Evolutionary conservation across 2,888 invertebrate genomes (phyloP).

Genomic region (Orthonevra nobilis): DNA sequence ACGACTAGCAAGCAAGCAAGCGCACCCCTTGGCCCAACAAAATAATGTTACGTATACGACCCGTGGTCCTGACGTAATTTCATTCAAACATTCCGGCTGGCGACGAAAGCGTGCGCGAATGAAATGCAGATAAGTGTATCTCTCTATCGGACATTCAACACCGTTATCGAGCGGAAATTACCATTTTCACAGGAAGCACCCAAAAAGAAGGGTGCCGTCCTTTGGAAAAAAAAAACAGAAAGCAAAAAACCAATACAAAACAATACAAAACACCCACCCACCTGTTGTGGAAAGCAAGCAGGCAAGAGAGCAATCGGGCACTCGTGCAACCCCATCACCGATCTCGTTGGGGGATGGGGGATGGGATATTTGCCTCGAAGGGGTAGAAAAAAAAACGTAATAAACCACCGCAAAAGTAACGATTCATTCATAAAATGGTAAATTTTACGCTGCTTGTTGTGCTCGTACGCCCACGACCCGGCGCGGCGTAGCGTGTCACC

Average conservation of each 20-base stretch:
- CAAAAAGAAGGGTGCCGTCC: neutral
- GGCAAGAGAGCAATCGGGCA: no score
- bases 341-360: no score
- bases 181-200: slow-evolving; percentile 28
- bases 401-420: no score
- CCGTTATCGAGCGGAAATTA: slow-evolving; percentile 9
- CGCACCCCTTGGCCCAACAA: neutral
- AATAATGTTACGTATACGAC: slow-evolving; percentile 36
- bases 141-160: neutral
- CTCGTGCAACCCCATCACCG: neutral
- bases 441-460: slow-evolving; percentile 53
- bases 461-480: neutral
- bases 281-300: slow-evolving; percentile 43
- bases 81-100: slow-evolving; percentile 34
- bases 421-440: slow-evolving; percentile 62
- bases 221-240: no score
- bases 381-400: no score
- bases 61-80: slow-evolving; percentile 53
- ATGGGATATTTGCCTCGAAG: neutral
- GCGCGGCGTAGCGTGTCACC: no score
- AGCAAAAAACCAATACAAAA: slow-evolving; percentile 5
- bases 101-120: neutral
- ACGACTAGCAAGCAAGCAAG: neutral
- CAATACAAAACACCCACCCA: no score
- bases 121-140: slow-evolving; percentile 12